phyloP scores from a whole-genome alignment of 2,113 vertebrate genomes.

The Periophthalmodon schlosseri region DNA sequence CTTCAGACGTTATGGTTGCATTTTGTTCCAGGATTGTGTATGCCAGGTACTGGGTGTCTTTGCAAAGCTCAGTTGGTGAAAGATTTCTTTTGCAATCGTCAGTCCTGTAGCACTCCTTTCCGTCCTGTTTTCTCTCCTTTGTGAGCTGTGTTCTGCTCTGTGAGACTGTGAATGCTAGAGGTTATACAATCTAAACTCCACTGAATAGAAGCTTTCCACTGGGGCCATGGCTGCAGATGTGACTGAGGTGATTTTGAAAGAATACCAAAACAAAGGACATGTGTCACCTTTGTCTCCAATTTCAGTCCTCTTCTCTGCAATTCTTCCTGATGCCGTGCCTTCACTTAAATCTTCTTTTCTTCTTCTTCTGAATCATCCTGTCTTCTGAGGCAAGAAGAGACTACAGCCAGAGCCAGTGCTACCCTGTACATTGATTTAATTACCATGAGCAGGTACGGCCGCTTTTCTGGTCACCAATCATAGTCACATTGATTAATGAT shows the following conservation, averaged over 20 bases:
- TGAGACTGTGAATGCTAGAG: conserved; percentile 30
- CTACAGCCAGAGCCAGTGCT: conserved; percentile 25
- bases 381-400: conserved; percentile 32
- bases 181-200: conserved; percentile 41
- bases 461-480: conserved; percentile 66
- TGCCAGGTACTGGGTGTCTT: conserved; percentile 13
- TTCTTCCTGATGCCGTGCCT: conserved; percentile 17
- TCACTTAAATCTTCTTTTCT: conserved; percentile 16
- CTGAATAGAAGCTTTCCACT: conserved; percentile 32
- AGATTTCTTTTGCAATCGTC: not conserved
- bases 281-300: conserved; percentile 36
- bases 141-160: conserved; percentile 24
- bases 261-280: conserved; percentile 36
- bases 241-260: conserved; percentile 43
- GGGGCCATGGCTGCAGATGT: conserved; percentile 17
- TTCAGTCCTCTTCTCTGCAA: conserved; percentile 16
- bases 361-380: conserved; percentile 12
- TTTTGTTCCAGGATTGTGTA: conserved; percentile 22
- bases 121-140: conserved; percentile 30
- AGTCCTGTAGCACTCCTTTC: conserved; percentile 20
- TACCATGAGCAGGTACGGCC: conserved; percentile 70
- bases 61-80: not conserved
- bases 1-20: conserved; percentile 3
- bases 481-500: conserved; percentile 76
- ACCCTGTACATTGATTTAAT: conserved; percentile 70